Conservation (phyloP, 2,888 invertebrate genomes). For the Drosophila rellima region DNA sequence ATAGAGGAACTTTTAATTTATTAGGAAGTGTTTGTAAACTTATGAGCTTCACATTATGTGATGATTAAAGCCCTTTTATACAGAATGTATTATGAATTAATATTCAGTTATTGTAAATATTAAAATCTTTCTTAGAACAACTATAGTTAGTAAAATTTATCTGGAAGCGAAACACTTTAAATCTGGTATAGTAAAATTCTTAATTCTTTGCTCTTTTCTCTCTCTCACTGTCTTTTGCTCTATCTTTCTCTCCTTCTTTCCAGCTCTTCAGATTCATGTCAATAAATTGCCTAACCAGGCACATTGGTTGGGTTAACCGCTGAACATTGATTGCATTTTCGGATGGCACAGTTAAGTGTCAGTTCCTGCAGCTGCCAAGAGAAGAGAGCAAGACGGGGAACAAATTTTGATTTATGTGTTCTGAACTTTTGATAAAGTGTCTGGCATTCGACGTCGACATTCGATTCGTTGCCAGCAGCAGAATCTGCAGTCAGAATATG, state of each 20-base stretch:
- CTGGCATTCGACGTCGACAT: slow-evolving; percentile 55
- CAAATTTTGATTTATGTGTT: slow-evolving; percentile 68
- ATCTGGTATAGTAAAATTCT: no score
- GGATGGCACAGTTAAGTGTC: slow-evolving; percentile 54
- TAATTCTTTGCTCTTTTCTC: background rate
- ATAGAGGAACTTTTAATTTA: no score
- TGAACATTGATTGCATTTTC: slow-evolving; percentile 52
- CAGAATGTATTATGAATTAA: no score
- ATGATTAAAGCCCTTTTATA: no score
- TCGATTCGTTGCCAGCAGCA: slow-evolving; percentile 18
- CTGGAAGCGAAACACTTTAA: background rate
- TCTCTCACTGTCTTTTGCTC: background rate
- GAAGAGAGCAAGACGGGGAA: slow-evolving; percentile 11
- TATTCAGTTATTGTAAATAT: no score
- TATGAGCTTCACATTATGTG: no score
- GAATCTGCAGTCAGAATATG: slow-evolving; percentile 9
- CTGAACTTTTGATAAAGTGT: slow-evolving; percentile 76
- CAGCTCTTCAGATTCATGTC: background rate
- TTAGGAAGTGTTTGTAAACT: no score
- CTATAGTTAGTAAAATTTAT: no score
- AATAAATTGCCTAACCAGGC: slow-evolving; percentile 39
- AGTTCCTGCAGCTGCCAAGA: slow-evolving; percentile 28
- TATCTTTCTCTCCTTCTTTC: background rate
- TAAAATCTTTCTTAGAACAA: no score
- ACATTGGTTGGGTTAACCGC: slow-evolving; percentile 52